These are phyloP conservation scores for Leptinotarsa haldemani DNA, from an alignment of 2,888 invertebrate genomes.

Conservation along the genomic window DNA sequence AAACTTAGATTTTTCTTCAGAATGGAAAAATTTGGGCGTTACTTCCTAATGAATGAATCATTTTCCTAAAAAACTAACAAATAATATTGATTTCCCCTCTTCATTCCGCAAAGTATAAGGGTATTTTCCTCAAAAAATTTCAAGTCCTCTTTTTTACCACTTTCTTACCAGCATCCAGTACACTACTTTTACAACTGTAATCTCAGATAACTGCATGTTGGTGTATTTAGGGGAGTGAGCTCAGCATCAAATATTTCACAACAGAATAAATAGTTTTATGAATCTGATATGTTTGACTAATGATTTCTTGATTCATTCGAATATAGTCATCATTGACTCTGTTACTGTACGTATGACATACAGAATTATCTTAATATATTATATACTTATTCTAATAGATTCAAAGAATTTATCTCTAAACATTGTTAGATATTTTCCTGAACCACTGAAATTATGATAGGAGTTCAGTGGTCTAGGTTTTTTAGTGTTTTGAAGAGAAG, in stretches of 20 bases:
- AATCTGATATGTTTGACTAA: constrained; percentile 21
- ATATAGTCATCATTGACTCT: background rate
- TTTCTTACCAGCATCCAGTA: background rate
- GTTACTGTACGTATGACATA: constrained; percentile 1
- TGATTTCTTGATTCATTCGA: constrained; percentile 17
- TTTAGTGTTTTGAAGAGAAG: background rate
- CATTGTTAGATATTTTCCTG: background rate
- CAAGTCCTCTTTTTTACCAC: background rate
- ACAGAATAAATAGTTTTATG: constrained; percentile 16
- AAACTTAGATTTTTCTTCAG: too few species aligned
- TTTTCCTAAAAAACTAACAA: too few species aligned
- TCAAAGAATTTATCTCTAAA: background rate
- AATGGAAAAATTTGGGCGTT: too few species aligned
- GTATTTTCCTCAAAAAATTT: background rate
- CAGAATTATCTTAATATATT: constrained; percentile 5
- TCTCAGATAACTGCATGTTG: background rate
- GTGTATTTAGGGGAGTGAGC: constrained; percentile 4
- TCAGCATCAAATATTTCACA: constrained; percentile 19
- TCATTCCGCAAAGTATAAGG: too few species aligned
- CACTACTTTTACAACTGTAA: background rate
- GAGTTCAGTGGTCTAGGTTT: background rate
- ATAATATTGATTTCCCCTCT: too few species aligned
- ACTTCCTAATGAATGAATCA: too few species aligned
- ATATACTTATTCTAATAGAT: constrained; percentile 6
- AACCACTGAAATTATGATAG: background rate